Evolutionary conservation across 2,113 vertebrate genomes (phyloP).

Genomic region (Nicator chloris): DNA sequence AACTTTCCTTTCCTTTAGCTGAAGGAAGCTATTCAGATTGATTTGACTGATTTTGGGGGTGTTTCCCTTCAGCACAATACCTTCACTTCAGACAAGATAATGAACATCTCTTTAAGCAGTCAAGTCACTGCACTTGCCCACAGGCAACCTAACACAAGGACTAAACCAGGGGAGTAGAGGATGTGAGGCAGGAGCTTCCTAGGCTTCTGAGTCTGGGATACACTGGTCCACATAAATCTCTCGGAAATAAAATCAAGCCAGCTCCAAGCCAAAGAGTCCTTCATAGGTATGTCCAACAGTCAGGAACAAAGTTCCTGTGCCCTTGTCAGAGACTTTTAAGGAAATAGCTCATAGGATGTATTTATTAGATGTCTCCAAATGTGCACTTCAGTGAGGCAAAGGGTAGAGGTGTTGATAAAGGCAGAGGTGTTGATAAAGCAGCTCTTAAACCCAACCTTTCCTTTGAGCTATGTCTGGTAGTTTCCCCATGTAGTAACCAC

Average conservation of each 20-base stretch:
- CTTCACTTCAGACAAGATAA: neutral
- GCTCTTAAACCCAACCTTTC: neutral
- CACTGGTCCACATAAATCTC: neutral
- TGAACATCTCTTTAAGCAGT: neutral
- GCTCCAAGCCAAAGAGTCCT: neutral
- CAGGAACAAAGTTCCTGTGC: neutral
- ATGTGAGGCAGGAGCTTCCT: neutral
- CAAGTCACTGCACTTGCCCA: neutral
- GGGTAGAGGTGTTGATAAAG: neutral
- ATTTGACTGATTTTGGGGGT: neutral
- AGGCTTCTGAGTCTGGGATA: neutral
- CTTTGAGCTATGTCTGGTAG: neutral
- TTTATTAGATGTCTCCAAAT: neutral
- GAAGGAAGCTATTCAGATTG: neutral
- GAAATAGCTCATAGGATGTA: neutral
- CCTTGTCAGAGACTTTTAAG: neutral
- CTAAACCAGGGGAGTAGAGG: neutral
- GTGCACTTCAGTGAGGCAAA: neutral
- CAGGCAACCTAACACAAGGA: neutral
- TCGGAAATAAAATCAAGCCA: neutral
- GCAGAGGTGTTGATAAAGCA: neutral
- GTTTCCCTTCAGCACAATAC: neutral
- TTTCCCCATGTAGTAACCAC: neutral
- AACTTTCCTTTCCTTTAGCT: neutral
- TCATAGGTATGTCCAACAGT: neutral